Percentiles rank a stretch among this genome's conserved stretches.
Evolutionary conservation across 1,140 invertebrate genomes (phyloP).

Genomic region (Heliothis virescens): DNA sequence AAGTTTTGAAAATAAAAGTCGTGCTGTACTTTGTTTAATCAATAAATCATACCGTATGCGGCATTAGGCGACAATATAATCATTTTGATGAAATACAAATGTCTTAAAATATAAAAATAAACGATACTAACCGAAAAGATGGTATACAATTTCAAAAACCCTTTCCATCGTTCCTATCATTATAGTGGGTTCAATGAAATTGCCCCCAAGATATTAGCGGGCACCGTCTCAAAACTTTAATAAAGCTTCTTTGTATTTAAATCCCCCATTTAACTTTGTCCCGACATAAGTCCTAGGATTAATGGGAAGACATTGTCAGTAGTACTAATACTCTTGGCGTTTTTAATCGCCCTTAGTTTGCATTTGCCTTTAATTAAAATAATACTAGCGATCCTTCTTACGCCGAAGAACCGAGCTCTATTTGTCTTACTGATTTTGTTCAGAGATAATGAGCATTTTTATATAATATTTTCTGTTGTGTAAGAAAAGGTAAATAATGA

Average conservation of each 20-base stretch:
- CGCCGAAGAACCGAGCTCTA: background rate
- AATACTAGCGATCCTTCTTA: slow-evolving; percentile 11
- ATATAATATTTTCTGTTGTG: slow-evolving; percentile 2
- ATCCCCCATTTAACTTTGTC: slow-evolving; percentile 69
- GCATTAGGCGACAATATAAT: too few relatives aligned
- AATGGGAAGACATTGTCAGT: slow-evolving; percentile 59
- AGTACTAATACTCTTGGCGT: slow-evolving; percentile 55
- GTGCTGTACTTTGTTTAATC: too few relatives aligned
- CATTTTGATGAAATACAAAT: background rate
- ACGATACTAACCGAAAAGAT: background rate
- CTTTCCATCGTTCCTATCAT: background rate
- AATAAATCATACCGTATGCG: too few relatives aligned
- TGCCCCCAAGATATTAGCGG: slow-evolving; percentile 51
- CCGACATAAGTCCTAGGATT: slow-evolving; percentile 63
- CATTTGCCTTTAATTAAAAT: slow-evolving; percentile 55
- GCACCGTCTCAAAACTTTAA: slow-evolving; percentile 60
- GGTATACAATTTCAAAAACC: background rate
- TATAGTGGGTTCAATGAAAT: background rate
- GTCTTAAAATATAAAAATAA: background rate
- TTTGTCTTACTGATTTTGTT: slow-evolving; percentile 14
- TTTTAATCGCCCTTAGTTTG: slow-evolving; percentile 62
- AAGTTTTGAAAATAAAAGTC: too few relatives aligned
- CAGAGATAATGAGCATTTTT: background rate
- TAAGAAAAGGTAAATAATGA: background rate
- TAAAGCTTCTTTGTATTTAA: slow-evolving; percentile 64